Base-by-base conservation (phyloP, 2,797 vertebrate species). In the Hafferia zeledoni region DNA sequence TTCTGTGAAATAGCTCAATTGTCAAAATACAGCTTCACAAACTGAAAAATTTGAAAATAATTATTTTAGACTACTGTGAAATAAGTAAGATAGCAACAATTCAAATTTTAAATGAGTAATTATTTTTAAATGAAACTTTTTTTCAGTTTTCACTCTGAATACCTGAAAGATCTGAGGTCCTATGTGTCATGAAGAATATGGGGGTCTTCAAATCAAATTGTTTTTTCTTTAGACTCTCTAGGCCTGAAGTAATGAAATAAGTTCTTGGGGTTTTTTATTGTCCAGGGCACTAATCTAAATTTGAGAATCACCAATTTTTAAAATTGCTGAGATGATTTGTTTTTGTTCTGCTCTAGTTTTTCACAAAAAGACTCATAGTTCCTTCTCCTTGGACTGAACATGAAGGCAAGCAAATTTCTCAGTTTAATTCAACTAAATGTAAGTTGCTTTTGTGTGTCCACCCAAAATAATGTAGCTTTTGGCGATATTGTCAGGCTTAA, bases 331-430 rank as follows among this genome's bases (percentile, higher is more conserved):
- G 20, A n/a, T 80, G 13, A 30, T 57, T 81, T 90, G 12, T 87
- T 95, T 82, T 41, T 95, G 15, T 84, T 97, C 79, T 92, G 15
- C 90, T 64, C 85, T 91, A 99, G 99, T 99, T 99, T 98, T 99
- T 99, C 94, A 99, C 99, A 56, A 99, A 99, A 98, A 98, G 98
- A 92, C 91, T 98, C 89, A 99, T 99, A 31, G 99, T 99, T 88
- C 99, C 99, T 27, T 99, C 99, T 50, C 99, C 99, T 31, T 99
- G 99, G 99, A 98, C 97, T 50, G 98, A 98, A 71, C 97, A 98
- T 95, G 97, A 98, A 92, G 97, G 94, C 56, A 99, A 98, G 77
- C 98, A 98, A 97, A 94, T 95, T 91, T 90, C 97, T 95, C 98
- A 98, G 2, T 90, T 97, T 76, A 97, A 96, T 93, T 97, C 98